Evolutionary conservation across 2,888 invertebrate species (phyloP), one percentile per base, ranked within the genome.

Genomic region (Plebejus melissa): DNA sequence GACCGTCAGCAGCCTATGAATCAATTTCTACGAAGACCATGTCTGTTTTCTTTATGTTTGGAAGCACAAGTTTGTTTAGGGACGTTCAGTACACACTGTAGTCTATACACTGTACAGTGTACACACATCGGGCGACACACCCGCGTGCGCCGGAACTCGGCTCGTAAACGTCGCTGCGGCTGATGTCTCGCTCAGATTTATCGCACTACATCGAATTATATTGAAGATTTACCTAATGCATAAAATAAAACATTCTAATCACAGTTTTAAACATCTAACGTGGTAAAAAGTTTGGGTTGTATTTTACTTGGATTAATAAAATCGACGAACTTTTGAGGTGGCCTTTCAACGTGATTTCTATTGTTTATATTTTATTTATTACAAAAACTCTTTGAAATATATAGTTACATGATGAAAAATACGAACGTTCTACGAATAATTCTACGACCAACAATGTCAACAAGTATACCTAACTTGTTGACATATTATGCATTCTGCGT

Each of bases 151-250:
- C 50, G 71, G 28, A 22, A 4, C 71, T 71, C 32, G 46, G 46
- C 46, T 46, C 72, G 72, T 54, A 72, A 72, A 72, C 16, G 72
- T 72, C 72, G 11, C 28, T 16, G 50, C 32, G 72, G 32, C 50
- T 32, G 28, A 72, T 32, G 54, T 54, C 72, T 72, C 32, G 72
- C 32, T 72, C 32, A 72, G 72, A 72, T 72, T 72, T 72, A 72
- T 72, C 72, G 54, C 7, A 50, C 54, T 50, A 22, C 50, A 72
- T 72, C 4, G 9, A 70, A 38, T 22, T 38, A 46, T 28, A 46
- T 22, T 71, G 41, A 65, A 58, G 13, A 13, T 60, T 58, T 60
- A 60, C 28, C 28, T 11, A 46, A 41, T 1, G 41, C 41, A 41
- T 41, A 9, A 41, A 41, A 41, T 41, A 41, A 41, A 9, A 46